These are phyloP conservation scores for Myotis findleyi DNA, from an alignment of 2,797 vertebrate genomes.

Conservation along the genomic window DNA sequence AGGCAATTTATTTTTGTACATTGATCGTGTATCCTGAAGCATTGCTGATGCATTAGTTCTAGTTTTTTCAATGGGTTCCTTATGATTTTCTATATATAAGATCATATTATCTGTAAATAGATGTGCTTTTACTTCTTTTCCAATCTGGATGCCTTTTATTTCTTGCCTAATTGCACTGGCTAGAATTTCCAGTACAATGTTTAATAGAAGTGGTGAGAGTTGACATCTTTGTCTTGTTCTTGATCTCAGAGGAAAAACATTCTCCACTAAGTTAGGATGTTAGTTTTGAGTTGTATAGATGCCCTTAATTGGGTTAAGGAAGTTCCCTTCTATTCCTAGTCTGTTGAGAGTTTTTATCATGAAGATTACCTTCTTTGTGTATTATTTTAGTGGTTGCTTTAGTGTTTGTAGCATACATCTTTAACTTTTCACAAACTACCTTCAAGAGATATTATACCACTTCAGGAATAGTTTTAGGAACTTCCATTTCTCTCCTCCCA, in stretches of 20 bases:
- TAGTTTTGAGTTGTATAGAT: background rate
- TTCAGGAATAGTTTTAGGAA: background rate
- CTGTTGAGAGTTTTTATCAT: too few relatives aligned
- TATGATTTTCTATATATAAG: background rate
- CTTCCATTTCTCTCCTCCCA: background rate
- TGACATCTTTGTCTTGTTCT: background rate
- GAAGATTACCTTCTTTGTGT: too few relatives aligned
- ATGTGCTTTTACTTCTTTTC: background rate
- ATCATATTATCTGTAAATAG: background rate
- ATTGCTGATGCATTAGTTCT: background rate
- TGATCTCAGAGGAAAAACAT: background rate
- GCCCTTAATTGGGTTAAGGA: background rate
- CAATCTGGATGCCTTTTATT: background rate
- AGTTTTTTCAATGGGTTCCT: background rate
- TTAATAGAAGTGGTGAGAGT: background rate
- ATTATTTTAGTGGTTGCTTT: too few relatives aligned
- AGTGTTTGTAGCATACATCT: too few relatives aligned
- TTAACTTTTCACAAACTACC: background rate
- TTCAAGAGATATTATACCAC: background rate
- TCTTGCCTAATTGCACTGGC: too few relatives aligned
- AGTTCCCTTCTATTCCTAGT: too few relatives aligned
- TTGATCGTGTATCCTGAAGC: background rate
- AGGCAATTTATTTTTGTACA: background rate
- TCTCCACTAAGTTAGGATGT: background rate
- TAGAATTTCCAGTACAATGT: too few relatives aligned